A percentile compares a stretch with the other conserved stretches of the same genome.
phyloP scores from a whole-genome alignment of 2,113 vertebrate genomes.

The Nycticorax nycticorax region DNA sequence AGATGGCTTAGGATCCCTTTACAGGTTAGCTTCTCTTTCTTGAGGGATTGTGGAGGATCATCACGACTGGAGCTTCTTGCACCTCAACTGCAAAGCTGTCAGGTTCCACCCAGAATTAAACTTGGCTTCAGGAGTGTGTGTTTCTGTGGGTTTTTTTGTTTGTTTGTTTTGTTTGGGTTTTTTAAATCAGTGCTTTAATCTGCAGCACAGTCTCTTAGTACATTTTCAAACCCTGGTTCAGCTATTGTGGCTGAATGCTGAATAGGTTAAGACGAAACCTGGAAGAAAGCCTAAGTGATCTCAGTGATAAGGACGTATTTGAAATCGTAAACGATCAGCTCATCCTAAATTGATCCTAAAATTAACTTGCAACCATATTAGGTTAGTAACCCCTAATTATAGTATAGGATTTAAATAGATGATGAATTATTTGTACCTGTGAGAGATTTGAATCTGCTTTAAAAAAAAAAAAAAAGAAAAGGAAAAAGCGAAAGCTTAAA shows the following conservation, averaged over 20 bases:
- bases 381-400: not conserved
- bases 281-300: not conserved
- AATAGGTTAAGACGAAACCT: not conserved
- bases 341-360: not conserved
- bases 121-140: not conserved
- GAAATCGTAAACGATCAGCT: fast-evolving
- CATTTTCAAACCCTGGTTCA: not conserved
- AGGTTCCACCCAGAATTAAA: not conserved
- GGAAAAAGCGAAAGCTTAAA: not conserved
- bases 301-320: not conserved
- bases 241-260: not conserved
- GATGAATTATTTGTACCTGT: not conserved
- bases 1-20: not conserved
- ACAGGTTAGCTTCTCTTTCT: not conserved
- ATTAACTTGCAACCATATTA: not conserved
- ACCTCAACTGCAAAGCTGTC: not conserved
- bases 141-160: not conserved
- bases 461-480: not conserved
- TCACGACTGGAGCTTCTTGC: not conserved
- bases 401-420: not conserved
- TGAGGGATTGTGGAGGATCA: not conserved
- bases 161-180: not conserved
- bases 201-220: not conserved
- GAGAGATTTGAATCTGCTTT: not conserved
- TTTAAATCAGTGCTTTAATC: not conserved